Base-by-base conservation (phyloP, 2,113 vertebrate genomes). In the Sebastes schlegelii region DNA sequence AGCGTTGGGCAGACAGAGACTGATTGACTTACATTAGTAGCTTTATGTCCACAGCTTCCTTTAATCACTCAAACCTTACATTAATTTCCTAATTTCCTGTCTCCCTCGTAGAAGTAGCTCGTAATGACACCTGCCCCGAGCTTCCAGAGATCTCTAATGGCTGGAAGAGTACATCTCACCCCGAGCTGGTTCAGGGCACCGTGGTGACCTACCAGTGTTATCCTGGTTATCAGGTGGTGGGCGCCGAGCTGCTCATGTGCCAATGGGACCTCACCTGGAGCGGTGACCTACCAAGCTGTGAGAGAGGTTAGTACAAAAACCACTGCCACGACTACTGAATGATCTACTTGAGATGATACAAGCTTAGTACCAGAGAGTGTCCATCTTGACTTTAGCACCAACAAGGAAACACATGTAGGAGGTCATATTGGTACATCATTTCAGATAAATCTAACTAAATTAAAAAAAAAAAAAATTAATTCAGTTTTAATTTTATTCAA, bases 191-290 rank as follows among this genome's bases (percentile, higher is more conserved):
- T 13, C 98, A 98, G 0, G 98, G 98, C 87, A 98, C 98, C 0
- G 97, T 99, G 84, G 96, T 99, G 64, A 99, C 97, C 43, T 99
- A 97, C 93, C 98, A 99, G 85, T 99, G 98, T 94, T 99, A 99
- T 89, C 98, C 98, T 0, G 97, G 98, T 61, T 99, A 95, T 75
- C 97, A 98, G 88, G 92, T 99, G 83, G 86, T 95, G 0, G 98
- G 98, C 52, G 95, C 97, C 0, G 97, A 98, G 88, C 94, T 97
- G 80, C 96, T 99, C 73, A 98, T 99, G 97, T 99, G 98, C 82
- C 98, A 99, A 84, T 99, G 98, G 98, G 98, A 99, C 90, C 95
- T 99, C 80, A 98, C 97, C 0, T 99, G 98, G 98, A 99, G 98
- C 0, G 97, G 96, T 0, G 98, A 99, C 86, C 88, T 98, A 52